Base-by-base conservation (phyloP, 2,888 invertebrate species). In the Pollenia amentaria region DNA sequence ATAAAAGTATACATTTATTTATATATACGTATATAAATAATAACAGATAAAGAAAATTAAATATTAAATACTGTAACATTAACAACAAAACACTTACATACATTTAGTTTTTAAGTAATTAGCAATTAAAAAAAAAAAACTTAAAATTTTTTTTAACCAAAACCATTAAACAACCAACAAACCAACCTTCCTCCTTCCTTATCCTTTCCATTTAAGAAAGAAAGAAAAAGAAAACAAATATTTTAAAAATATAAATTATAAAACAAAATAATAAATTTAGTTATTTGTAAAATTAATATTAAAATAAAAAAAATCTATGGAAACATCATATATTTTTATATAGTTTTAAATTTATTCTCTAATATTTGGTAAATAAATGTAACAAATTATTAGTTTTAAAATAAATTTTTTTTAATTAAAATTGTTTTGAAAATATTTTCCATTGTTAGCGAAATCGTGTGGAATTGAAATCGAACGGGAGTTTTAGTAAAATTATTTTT, bases 1-100 rank as follows among this genome's bases (percentile, higher is more conserved):
- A 60, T 73, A 42, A 75, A 78, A 65, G 2, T 70, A 67, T 53
- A 82, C 18, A 85, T 85, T 70, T 72, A 82, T 78, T 67, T 85
- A 82, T 29, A 75, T 40, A 67, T 11, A 38, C 14, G 46, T 21
- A 65, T 40, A 70, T 40, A 42, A 8, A 42, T 21, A 40, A 65
- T 8, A 21, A 40, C 21, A 57, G 69, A 48, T 44, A 12, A 69
- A 60, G 18, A n/a, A 51, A 67, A 62, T 40, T 38, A 44, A 44
- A 72, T 55, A 60, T 55, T 48, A 8, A 72, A 46, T 21, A 70
- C 14, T 38, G 38, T 29, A 69, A 64, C 38, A 62, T 29, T 29
- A 73, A 21, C 18, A 57, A 46, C 62, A 62, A 46, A 44, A 77
- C 42, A 76, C 64, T 64, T 72, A 67, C 60, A 82, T 69, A 51